Conservation (phyloP, 2,113 vertebrate species). For the Antigone vipio region DNA sequence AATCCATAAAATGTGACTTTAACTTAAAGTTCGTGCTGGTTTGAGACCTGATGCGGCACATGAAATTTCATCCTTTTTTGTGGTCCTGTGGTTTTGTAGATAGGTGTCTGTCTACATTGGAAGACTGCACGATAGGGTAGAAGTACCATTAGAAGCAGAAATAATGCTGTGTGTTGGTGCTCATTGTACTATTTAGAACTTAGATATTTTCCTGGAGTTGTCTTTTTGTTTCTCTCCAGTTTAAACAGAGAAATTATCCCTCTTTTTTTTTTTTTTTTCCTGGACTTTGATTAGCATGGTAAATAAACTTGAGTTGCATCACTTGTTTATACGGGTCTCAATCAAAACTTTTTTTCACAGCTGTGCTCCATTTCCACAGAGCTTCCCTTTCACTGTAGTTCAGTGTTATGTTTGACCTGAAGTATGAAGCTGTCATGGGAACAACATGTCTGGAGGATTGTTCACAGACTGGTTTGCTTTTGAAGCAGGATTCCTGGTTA, state of each 20-base stretch:
- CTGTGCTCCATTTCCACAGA: background rate
- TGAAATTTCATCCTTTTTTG: background rate
- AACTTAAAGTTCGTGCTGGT: background rate
- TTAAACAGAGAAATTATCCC: background rate
- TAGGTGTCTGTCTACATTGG: background rate
- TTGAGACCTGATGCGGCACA: background rate
- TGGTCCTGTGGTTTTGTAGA: background rate
- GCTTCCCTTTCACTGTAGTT: background rate
- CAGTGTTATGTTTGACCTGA: background rate
- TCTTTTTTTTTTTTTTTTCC: background rate
- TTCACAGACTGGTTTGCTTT: slow-evolving; percentile 1
- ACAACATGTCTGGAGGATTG: background rate
- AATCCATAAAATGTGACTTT: background rate
- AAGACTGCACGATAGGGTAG: too few relatives aligned
- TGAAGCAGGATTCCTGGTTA: slow-evolving; percentile 25
- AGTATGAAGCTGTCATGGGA: background rate
- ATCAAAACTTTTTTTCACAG: background rate
- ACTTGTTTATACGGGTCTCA: background rate
- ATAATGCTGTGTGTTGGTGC: background rate
- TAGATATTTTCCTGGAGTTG: background rate
- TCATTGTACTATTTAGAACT: background rate
- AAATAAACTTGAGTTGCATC: background rate
- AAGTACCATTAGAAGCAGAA: background rate
- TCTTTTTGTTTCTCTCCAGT: background rate
- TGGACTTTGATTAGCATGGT: background rate